Evolutionary conservation across 2,888 invertebrate genomes (phyloP).

Genomic region (Empis livida): DNA sequence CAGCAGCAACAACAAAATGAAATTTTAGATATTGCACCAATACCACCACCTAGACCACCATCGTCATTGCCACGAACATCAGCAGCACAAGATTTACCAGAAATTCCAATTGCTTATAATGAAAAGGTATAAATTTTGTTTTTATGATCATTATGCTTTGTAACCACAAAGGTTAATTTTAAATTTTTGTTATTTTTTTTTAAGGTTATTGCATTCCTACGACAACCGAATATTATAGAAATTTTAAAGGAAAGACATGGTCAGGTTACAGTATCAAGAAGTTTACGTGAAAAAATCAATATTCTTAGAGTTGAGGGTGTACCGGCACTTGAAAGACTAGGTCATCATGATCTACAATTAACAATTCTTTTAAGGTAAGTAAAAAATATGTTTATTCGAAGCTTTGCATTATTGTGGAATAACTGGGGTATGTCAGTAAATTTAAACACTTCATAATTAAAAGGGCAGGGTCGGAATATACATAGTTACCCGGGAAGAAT

Average conservation of each 20-base stretch:
- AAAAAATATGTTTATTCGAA: not conserved
- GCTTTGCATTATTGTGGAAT: not conserved
- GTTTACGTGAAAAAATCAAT: conserved; percentile 75
- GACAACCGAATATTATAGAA: conserved; percentile 88
- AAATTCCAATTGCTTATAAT: conserved; percentile 84
- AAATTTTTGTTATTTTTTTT: not conserved
- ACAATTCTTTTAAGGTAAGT: conserved; percentile 82
- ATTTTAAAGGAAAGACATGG: conserved; percentile 72
- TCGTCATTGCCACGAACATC: conserved; percentile 32
- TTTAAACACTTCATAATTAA: no score
- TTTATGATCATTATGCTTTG: no score
- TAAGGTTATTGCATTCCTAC: conserved; percentile 83
- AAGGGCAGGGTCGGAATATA: no score
- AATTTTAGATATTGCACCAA: conserved; percentile 47
- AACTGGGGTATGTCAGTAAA: no score
- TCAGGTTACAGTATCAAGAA: conserved; percentile 55
- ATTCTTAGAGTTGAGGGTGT: conserved; percentile 82
- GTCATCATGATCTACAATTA: conserved; percentile 88
- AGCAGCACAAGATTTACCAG: conserved; percentile 33
- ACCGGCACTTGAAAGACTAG: conserved; percentile 67
- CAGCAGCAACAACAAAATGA: conserved; percentile 17
- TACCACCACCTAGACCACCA: conserved; percentile 61
- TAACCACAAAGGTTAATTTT: no score
- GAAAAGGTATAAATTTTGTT: conserved; percentile 49
- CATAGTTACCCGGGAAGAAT: no score